Evolutionary conservation across 2,888 invertebrate species (phyloP).

Genomic region (Yponomeuta malinellus): DNA sequence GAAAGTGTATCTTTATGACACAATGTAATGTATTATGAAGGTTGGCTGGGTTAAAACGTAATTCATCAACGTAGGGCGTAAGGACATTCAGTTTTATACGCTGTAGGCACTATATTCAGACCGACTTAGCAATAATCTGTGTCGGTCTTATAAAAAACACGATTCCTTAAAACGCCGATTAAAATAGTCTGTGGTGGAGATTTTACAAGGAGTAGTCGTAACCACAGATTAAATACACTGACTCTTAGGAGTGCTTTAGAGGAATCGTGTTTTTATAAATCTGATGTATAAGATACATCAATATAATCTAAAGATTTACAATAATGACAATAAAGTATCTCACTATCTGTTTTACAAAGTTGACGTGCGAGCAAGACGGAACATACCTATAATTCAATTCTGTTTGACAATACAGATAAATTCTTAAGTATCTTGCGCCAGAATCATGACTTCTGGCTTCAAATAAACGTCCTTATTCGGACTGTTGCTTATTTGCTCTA

Average conservation of each 20-base stretch:
- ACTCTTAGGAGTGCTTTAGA: too few relatives aligned
- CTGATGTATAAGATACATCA: neutral
- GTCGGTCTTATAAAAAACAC: too few relatives aligned
- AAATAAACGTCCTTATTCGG: slow-evolving; percentile 78
- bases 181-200: too few relatives aligned
- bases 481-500: slow-evolving; percentile 66
- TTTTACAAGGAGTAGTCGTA: too few relatives aligned
- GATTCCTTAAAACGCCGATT: too few relatives aligned
- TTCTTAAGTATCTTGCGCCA: slow-evolving; percentile 75
- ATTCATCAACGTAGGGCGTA: too few relatives aligned
- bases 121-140: neutral
- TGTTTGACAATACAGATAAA: neutral
- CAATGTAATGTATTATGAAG: too few relatives aligned
- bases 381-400: neutral
- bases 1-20: too few relatives aligned
- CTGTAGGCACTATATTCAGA: neutral
- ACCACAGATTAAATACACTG: too few relatives aligned
- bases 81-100: neutral
- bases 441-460: slow-evolving; percentile 85
- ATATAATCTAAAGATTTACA: neutral
- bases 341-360: neutral
- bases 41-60: too few relatives aligned
- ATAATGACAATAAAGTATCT: neutral
- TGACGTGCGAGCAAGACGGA: neutral
- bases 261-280: too few relatives aligned